Evolutionary conservation across 1,140 invertebrate species (phyloP), one percentile per base, ranked within the genome.

Genomic region (Drosophila pachea): DNA sequence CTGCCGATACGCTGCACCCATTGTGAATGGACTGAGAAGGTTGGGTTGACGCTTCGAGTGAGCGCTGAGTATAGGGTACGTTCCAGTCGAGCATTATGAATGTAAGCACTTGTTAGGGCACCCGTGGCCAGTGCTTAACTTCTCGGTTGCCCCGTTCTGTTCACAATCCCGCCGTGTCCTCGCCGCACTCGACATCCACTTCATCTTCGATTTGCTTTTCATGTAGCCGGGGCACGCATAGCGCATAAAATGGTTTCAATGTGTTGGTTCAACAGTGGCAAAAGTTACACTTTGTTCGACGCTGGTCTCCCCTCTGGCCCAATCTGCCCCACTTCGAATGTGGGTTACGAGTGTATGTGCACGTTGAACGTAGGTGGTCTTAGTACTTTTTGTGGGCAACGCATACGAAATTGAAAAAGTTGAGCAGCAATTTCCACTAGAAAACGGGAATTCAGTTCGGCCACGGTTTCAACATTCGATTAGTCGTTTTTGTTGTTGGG

Each of bases 141-240:
- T 69, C 38, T 65, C 61, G 16, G 38, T 14, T 33, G 36, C 35
- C 66, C 43, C 43, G 16, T 55, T 62, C 49, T 47, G 65, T 53
- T 68, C 55, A 22, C 22, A 22, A 22, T 22, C 3, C 22, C 56
- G 7, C 31, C 14, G 16, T 7, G 12, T 38, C 4, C 9, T 5
- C 31, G 22, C 16, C 49, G 22, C 4, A 11, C 8, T 47, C 61
- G 63, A 38, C 73, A 55, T 43, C 60, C 59, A 66, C 73, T 74
- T 72, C 69, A 84, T 84, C 81, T 84, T 84, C 76, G 79, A 84
- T 86, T 86, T 73, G 73, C 65, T 73, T 60, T 86, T 84, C 79
- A 60, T 84, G 79, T 74, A 76, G 73, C 74, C 79, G 63, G 63
- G 60, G 69, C 79, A 83, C 79, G 79, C 79, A 84, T 73, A 70